Conservation (phyloP, 2,888 invertebrate genomes). For the Taphrorychus bicolor region DNA sequence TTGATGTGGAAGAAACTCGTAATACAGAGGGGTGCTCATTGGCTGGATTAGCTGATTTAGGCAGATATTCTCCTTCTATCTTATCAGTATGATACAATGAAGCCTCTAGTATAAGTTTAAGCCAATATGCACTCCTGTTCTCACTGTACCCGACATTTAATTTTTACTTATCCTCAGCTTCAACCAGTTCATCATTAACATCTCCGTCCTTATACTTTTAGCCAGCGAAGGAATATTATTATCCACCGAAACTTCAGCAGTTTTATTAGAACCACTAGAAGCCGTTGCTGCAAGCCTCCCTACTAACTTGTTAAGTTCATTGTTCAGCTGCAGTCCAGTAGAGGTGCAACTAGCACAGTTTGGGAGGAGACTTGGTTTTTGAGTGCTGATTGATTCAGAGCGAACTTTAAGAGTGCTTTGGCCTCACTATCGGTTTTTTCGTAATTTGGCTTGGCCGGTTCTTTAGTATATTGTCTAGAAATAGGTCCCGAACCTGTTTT, state of each 20-base stretch:
- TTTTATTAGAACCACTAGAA: no score
- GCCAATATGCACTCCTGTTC: neutral
- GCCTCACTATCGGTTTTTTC: constrained; percentile 11
- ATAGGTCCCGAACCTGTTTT: constrained; percentile 10
- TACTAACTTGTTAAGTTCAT: neutral
- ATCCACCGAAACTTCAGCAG: neutral
- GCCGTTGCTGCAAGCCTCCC: no score
- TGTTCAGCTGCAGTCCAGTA: neutral
- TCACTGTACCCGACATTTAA: neutral
- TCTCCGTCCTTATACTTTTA: neutral
- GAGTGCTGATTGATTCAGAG: no score
- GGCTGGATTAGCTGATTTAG: no score
- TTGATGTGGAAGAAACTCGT: no score
- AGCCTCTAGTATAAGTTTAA: neutral
- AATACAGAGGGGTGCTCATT: no score
- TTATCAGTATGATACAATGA: neutral
- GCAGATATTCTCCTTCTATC: no score
- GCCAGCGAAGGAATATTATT: no score
- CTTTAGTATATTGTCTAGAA: constrained; percentile 1
- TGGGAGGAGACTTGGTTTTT: no score
- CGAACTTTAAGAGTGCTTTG: neutral
- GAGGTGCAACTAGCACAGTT: neutral
- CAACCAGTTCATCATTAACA: neutral
- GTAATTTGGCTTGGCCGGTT: constrained; percentile 5
- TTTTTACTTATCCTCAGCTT: neutral